phyloP scores from a whole-genome alignment of 53 echinoderm and acorn worm species.

The Crossaster papposus region DNA sequence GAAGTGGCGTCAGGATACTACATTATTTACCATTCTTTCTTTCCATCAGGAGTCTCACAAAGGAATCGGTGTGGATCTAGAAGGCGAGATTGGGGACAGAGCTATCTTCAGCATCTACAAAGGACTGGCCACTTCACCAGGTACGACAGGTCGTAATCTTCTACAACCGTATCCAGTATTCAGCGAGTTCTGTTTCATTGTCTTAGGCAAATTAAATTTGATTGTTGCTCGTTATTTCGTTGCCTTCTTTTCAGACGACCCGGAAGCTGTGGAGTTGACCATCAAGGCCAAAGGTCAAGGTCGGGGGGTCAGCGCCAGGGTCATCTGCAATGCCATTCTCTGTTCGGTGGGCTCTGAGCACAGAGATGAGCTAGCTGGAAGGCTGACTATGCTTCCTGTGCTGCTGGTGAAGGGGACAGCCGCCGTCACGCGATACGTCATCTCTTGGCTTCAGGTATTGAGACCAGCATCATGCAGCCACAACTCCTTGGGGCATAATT shows the following conservation, averaged over 20 bases:
- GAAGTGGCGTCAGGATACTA: too few relatives aligned
- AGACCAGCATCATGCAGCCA: background rate
- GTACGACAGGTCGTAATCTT: background rate
- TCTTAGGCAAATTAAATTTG: background rate
- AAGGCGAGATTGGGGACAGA: slow-evolving; percentile 55
- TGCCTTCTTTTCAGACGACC: slow-evolving; percentile 41
- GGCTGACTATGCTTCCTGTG: slow-evolving; percentile 68
- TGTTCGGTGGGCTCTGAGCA: slow-evolving; percentile 65
- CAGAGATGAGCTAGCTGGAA: background rate
- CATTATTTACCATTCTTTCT: too few relatives aligned
- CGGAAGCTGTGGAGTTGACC: slow-evolving; percentile 74
- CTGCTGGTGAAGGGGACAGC: slow-evolving; percentile 82
- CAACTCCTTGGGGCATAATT: background rate
- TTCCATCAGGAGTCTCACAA: slow-evolving; percentile 81
- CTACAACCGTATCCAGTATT: background rate
- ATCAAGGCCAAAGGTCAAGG: slow-evolving; percentile 72
- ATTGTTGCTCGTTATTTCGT: background rate
- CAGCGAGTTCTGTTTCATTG: too few relatives aligned
- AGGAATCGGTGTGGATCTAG: slow-evolving; percentile 74
- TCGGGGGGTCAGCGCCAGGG: slow-evolving; percentile 37
- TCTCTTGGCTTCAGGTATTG: slow-evolving; percentile 84
- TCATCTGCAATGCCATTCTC: slow-evolving; percentile 74
- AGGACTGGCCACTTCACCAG: slow-evolving; percentile 56
- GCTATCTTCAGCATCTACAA: slow-evolving; percentile 61
- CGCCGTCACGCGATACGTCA: slow-evolving; percentile 63